Base-by-base conservation (phyloP, 2,797 vertebrate genomes). In the Brotula barbata region DNA sequence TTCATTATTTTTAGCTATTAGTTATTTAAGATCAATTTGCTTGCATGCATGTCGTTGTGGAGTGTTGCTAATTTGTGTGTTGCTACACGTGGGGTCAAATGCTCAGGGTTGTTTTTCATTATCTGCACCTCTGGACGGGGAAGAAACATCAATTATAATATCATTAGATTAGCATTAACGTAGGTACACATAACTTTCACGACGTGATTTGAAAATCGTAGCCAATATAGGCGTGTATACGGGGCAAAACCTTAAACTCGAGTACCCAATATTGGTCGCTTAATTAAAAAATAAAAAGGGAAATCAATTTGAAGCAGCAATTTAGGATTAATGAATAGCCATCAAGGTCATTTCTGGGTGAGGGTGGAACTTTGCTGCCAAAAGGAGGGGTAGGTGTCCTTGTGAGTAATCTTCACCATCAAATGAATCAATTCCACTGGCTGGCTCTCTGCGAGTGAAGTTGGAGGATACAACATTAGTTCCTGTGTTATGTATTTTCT, bases 371-470 rank as follows among this genome's bases (percentile, higher is more conserved):
- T 58, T 49, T 5, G 41, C 45, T 19, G 56, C 37, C 44, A 8
- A 41, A 5, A 68, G 63, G 57, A 62, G 48, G 51, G n/a, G 53
- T 9, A 46, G 50, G 52, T 67, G 66, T 64, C 78, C 58, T 64
- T 64, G 64, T 82, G 82, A 82, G 81, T 78, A 78, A 81, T 76
- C 54, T 73, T 49, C 40, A 51, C 56, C 34, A 36, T 57, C 36
- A 58, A 20, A 48, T 33, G 23, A 55, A 64, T 48, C 17, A 28
- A 53, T 41, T 68, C 47, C 51, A 52, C 28, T 6, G 28, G 40
- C 45, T 8, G 3, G 37, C 15, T 10, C 14, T 55, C 10, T 36
- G 72, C 57, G 48, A 25, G 19, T 53, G 25, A 34, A 70, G 62
- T 53, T 58, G 22, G 44, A 73, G 43, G 44, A 73, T 56, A 49